A percentile compares a stretch with the other conserved stretches of the same genome.
phyloP scores from a whole-genome alignment of 92 coral and sea anemone genomes.

The Bergia puertoricense region DNA sequence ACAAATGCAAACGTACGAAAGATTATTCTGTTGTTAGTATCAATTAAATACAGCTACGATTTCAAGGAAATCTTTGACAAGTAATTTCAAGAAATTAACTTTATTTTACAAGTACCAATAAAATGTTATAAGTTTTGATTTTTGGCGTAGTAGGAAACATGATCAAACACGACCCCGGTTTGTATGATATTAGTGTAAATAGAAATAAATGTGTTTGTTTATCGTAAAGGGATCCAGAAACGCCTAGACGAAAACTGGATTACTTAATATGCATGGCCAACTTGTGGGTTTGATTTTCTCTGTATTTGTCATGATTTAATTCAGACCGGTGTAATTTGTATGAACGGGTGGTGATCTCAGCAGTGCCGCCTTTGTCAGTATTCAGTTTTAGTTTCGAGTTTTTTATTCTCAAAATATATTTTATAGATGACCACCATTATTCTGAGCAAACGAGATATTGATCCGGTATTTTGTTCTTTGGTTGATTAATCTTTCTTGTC shows the following conservation, averaged over 20 bases:
- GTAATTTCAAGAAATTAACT: constrained; percentile 27
- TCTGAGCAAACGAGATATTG: too few relatives aligned
- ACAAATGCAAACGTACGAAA: not conserved
- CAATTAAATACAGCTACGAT: constrained; percentile 12
- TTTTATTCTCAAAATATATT: not conserved
- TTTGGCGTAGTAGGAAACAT: not conserved
- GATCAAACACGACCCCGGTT: not conserved
- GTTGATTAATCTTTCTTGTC: too few relatives aligned
- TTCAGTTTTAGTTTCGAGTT: too few relatives aligned
- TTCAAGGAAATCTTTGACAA: constrained; percentile 41
- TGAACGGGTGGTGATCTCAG: not conserved
- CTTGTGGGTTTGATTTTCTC: not conserved
- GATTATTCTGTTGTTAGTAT: not conserved
- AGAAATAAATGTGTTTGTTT: not conserved
- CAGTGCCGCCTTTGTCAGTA: not conserved
- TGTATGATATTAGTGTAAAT: not conserved
- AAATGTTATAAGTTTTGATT: not conserved
- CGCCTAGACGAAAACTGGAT: not conserved
- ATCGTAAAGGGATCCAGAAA: not conserved
- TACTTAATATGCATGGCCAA: not conserved
- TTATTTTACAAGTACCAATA: not conserved
- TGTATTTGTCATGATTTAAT: not conserved
- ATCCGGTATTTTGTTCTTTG: too few relatives aligned
- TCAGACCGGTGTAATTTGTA: not conserved
- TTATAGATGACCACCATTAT: too few relatives aligned